Conservation (phyloP, 2,113 vertebrate genomes). For the Brachyhypopomus gauderio region DNA sequence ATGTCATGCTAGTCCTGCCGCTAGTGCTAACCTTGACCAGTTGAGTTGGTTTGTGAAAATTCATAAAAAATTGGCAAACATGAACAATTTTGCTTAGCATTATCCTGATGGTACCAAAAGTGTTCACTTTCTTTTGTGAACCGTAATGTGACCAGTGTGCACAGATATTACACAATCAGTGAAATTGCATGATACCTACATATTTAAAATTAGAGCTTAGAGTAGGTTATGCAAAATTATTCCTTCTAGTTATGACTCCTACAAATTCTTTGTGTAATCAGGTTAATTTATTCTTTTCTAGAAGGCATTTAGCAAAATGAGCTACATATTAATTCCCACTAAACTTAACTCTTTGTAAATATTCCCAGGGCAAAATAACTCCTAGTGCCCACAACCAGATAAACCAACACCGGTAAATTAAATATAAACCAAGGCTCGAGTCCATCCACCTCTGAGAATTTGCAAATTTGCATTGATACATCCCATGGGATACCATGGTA, state of each 20-base stretch:
- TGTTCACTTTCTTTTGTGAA: too few relatives aligned
- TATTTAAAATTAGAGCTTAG: background rate
- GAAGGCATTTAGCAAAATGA: background rate
- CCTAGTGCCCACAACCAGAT: constrained; percentile 16
- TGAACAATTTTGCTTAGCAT: background rate
- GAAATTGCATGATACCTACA: background rate
- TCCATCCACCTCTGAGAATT: constrained; percentile 11
- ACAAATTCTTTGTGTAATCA: background rate
- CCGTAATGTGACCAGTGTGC: too few relatives aligned
- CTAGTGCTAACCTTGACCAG: background rate
- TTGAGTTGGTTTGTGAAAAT: background rate
- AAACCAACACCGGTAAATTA: constrained; percentile 24
- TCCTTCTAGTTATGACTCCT: background rate
- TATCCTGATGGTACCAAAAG: too few relatives aligned
- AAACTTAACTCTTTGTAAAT: background rate
- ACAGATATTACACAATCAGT: too few relatives aligned
- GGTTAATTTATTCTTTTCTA: background rate
- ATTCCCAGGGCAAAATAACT: background rate
- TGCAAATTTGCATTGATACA: constrained; percentile 13
- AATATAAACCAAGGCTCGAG: constrained; percentile 24
- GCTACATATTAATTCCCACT: background rate
- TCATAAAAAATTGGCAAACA: background rate
- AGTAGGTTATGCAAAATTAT: background rate
- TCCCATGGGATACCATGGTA: background rate
- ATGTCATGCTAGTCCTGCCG: too few relatives aligned